Conservation (phyloP, 2,113 vertebrate genomes). For the Bujurquina vittata region DNA sequence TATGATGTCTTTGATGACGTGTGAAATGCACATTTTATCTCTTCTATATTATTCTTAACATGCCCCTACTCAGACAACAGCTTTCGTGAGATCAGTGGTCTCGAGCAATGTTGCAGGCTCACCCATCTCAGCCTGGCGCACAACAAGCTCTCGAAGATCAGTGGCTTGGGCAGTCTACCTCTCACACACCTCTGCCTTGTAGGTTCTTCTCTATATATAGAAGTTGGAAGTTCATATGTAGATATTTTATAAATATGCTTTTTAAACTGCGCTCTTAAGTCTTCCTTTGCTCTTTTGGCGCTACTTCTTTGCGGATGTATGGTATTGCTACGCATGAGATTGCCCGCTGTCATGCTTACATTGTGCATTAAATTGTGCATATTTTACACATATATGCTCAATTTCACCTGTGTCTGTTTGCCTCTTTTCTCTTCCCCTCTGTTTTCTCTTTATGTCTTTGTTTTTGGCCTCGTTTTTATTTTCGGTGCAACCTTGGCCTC, state of each 20-base stretch:
- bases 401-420: slow-evolving; percentile 32
- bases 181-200: slow-evolving; percentile 88
- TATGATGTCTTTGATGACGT: background rate
- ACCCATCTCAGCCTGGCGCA: slow-evolving; percentile 85
- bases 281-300: slow-evolving; percentile 2
- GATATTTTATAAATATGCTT: background rate
- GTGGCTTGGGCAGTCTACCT: slow-evolving; percentile 80
- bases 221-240: background rate
- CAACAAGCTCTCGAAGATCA: slow-evolving; percentile 83
- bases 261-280: background rate
- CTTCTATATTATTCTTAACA: slow-evolving; percentile 73
- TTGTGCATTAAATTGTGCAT: slow-evolving; percentile 17
- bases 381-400: slow-evolving; percentile 16
- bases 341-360: background rate
- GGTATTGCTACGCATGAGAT: background rate
- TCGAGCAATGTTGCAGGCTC: slow-evolving; percentile 84
- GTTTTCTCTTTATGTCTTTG: slow-evolving; percentile 37
- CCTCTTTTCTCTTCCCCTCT: background rate
- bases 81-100: slow-evolving; percentile 84
- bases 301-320: background rate
- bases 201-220: slow-evolving; percentile 24
- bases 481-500: slow-evolving; percentile 56
- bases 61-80: slow-evolving; percentile 80
- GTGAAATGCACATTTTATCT: background rate
- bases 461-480: slow-evolving; percentile 47